Evolutionary conservation across 2,888 invertebrate genomes (phyloP).

Genomic region (Macrophya annulata): DNA sequence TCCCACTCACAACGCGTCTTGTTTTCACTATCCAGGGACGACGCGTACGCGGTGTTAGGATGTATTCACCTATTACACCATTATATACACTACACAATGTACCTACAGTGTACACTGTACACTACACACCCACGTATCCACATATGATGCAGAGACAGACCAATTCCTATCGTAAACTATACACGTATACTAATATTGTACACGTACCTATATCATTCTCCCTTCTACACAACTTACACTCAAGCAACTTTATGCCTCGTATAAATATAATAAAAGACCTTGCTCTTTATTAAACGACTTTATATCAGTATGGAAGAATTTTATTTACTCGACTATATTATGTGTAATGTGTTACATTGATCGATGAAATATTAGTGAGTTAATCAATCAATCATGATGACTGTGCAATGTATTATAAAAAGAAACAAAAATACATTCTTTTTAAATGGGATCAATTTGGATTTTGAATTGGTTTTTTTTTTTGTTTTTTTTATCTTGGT

Average conservation of each 20-base stretch:
- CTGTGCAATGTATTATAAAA: no score
- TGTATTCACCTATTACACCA: constrained; percentile 16
- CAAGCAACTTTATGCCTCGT: not conserved
- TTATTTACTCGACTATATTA: not conserved
- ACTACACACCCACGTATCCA: not conserved
- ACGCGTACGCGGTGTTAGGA: not conserved
- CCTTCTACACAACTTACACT: constrained; percentile 5
- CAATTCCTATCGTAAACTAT: not conserved
- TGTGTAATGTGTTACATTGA: constrained; percentile 21
- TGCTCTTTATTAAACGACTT: not conserved
- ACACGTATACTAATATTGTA: not conserved
- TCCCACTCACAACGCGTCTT: constrained; percentile 51
- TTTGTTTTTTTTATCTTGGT: no score
- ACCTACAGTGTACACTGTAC: not conserved
- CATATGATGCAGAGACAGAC: not conserved
- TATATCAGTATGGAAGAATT: not conserved
- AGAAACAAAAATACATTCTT: no score
- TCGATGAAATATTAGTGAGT: not conserved
- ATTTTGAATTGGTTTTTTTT: no score
- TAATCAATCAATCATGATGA: no score
- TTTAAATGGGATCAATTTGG: no score
- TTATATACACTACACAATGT: not conserved
- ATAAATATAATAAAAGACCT: not conserved
- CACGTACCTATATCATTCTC: not conserved
- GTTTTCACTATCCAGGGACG: constrained; percentile 47